A percentile compares a stretch with the other conserved stretches of the same genome.
phyloP scores from a whole-genome alignment of 2,113 vertebrate genomes.

The Heliornis fulica region DNA sequence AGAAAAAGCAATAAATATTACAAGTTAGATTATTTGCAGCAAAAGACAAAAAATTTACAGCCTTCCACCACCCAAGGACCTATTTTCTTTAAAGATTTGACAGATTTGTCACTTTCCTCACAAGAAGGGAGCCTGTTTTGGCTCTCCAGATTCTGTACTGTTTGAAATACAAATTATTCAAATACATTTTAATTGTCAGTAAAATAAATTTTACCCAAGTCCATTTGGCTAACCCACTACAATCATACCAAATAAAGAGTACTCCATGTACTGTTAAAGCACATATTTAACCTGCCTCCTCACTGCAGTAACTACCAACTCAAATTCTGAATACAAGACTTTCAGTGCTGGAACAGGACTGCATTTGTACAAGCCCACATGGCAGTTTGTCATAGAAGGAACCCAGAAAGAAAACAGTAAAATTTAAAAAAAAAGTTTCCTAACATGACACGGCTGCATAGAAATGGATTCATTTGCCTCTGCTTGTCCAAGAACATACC shows the following conservation, averaged over 20 bases:
- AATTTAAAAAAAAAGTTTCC: not conserved
- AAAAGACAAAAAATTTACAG: not conserved
- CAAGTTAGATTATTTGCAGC: not conserved
- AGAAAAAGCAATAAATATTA: not conserved
- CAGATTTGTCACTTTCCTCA: not conserved
- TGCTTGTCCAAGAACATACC: not conserved
- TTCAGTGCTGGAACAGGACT: not conserved
- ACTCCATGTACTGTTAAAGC: not conserved
- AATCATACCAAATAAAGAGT: not conserved
- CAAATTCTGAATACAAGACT: not conserved
- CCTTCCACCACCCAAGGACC: not conserved
- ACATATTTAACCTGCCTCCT: not conserved
- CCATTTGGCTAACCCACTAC: not conserved
- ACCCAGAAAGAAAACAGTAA: not conserved
- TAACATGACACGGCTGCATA: not conserved
- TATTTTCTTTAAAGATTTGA: not conserved
- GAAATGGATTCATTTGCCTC: not conserved
- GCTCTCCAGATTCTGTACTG: not conserved
- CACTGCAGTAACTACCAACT: not conserved
- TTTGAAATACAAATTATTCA: not conserved
- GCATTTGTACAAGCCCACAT: not conserved
- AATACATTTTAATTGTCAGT: not conserved
- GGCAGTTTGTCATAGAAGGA: not conserved
- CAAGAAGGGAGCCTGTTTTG: not conserved
- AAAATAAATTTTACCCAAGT: not conserved